Conservation (phyloP, 2,113 vertebrate species). For the Zosterops hypoxanthus region DNA sequence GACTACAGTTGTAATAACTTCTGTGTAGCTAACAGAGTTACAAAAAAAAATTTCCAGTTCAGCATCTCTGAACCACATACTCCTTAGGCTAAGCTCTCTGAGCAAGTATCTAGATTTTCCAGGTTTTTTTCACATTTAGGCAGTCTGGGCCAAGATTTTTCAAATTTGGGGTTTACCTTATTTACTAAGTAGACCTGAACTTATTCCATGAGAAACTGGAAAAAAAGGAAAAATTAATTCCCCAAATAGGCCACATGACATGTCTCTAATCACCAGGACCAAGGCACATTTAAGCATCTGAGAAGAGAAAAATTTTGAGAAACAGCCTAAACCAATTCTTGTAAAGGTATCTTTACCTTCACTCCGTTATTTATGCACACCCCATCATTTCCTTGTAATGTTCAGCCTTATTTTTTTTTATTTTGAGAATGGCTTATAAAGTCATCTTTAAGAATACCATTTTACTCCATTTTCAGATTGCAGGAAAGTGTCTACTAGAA, state of each 20-base stretch:
- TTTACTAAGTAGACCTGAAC: neutral
- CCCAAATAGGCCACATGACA: neutral
- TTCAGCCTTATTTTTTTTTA: neutral
- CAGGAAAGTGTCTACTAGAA: neutral
- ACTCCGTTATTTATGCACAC: neutral
- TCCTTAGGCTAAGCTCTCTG: neutral
- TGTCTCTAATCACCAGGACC: neutral
- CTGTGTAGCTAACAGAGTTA: neutral
- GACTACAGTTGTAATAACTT: neutral
- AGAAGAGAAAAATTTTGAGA: neutral
- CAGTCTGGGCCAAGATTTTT: neutral
- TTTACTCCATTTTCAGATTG: neutral
- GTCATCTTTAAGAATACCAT: neutral
- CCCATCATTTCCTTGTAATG: accelerated
- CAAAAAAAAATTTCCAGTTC: neutral
- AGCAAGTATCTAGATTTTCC: neutral
- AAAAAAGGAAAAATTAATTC: neutral
- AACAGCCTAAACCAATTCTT: neutral
- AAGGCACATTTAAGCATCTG: neutral
- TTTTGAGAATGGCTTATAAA: neutral
- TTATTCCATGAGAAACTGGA: neutral
- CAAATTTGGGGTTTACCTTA: neutral
- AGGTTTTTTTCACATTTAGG: neutral
- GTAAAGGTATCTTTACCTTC: neutral
- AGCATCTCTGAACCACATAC: neutral